Evolutionary conservation across 2,888 invertebrate species (phyloP).

Genomic region (Stenichneumon culpator): DNA sequence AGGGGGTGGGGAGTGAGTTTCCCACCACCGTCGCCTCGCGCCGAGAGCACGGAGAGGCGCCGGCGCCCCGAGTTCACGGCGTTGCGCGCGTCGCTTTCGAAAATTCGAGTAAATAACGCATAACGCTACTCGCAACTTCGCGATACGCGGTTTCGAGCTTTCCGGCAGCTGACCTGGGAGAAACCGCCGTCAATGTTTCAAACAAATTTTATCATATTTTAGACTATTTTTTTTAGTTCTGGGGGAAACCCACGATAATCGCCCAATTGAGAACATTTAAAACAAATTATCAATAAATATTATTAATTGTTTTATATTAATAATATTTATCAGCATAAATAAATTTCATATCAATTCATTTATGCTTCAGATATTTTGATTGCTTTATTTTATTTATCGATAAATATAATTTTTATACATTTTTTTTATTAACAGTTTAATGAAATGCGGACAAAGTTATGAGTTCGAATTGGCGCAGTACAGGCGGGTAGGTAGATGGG

Average conservation of each 20-base stretch:
- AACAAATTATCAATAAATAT: too few relatives aligned
- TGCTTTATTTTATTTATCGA: too few relatives aligned
- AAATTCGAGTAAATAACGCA: slow-evolving; percentile 74
- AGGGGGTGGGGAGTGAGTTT: slow-evolving; percentile 21
- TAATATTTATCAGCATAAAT: too few relatives aligned
- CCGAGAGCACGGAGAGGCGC: slow-evolving; percentile 43
- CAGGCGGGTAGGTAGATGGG: slow-evolving; percentile 23
- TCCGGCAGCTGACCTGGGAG: slow-evolving; percentile 15
- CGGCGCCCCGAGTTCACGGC: slow-evolving; percentile 69
- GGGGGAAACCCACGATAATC: not conserved
- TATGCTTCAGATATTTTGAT: too few relatives aligned
- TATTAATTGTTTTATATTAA: too few relatives aligned
- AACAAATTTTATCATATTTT: not conserved
- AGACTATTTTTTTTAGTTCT: too few relatives aligned
- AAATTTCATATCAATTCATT: too few relatives aligned
- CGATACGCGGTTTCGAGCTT: slow-evolving; percentile 32
- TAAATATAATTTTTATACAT: too few relatives aligned
- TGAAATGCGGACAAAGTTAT: not conserved
- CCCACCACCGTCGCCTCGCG: slow-evolving; percentile 23
- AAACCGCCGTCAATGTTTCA: not conserved
- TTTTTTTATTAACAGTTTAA: not conserved
- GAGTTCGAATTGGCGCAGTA: not conserved
- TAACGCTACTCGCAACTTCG: slow-evolving; percentile 27
- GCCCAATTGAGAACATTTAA: too few relatives aligned
- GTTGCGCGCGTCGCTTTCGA: slow-evolving; percentile 79